Base-by-base conservation (phyloP, 2,888 invertebrate species). In the Andrena bucephala region DNA sequence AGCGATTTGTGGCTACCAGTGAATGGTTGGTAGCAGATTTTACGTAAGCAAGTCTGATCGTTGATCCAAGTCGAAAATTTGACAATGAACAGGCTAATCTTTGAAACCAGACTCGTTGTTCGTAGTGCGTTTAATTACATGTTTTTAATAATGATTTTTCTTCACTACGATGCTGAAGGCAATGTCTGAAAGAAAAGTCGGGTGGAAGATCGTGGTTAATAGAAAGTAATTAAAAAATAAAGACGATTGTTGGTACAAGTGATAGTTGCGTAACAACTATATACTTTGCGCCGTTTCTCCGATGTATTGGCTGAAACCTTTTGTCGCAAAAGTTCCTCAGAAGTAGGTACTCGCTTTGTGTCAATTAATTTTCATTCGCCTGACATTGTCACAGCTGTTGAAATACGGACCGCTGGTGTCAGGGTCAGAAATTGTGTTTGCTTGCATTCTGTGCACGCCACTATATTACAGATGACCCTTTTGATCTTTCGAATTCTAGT, bases 221-320 rank as follows among this genome's bases (percentile, higher is more conserved):
- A 42, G 1, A 29, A 10, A 2, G 6, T 63, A 42, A 65, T 65
- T 36, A 16, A 27, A 54, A 66, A 66, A 27, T 10, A 20, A 27
- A 10, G 7, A 33, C 36, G 63, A 57, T 42, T 36, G 27, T 73
- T 73, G n/a, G 8, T 42, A 20, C n/a, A 24, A 57, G 7, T 57
- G 36, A 66, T n/a, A 8, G 7, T 66, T 66, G 8, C 29, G 65
- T 73, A 57, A 65, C 16, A 65, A 59, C 50, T 20, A 29, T n/a
- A n/a, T 27, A 27, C 63, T 36, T 31, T 29, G 36, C 31, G 7
- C 42, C 10, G 20, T 59, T 57, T 42, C 29, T 2, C 5, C 29
- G 8, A 50, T 65, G 36, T 31, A 63, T 36, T 33, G 13, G 24
- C 16, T n/a, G 52, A 65, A 63, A 63, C 71, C 27, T 66, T 54